Percentiles rank a stretch among this genome's conserved stretches.
Evolutionary conservation across 2,113 vertebrate genomes (phyloP).

Genomic region (Podocnemis expansa): DNA sequence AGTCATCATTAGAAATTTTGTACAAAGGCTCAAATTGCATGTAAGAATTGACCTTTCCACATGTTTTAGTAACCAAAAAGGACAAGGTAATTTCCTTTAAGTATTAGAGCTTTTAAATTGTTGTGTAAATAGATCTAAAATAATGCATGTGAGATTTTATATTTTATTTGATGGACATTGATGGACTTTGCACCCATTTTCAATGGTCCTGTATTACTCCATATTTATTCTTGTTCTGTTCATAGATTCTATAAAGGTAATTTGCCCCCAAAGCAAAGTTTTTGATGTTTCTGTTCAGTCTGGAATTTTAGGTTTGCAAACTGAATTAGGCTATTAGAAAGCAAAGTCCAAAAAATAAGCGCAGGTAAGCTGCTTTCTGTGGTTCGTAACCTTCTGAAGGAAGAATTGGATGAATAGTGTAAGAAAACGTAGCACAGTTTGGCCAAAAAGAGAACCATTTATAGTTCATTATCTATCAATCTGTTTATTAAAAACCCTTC

Average conservation of each 20-base stretch:
- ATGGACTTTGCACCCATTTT: not conserved
- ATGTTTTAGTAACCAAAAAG: not conserved
- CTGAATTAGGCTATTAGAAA: conserved; percentile 19
- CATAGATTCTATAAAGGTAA: not conserved
- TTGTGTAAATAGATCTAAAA: not conserved
- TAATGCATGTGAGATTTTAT: not conserved
- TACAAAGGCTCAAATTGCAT: not conserved
- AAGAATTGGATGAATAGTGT: not conserved
- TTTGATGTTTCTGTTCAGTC: not conserved
- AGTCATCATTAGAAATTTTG: not conserved
- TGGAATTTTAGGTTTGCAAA: conserved; percentile 27
- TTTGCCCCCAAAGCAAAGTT: not conserved
- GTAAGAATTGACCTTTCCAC: not conserved
- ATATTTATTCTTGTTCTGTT: not conserved
- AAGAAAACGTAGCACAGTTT: not conserved
- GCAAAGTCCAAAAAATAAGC: not conserved
- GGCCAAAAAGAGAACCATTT: fast-evolving
- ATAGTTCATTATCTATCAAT: not conserved
- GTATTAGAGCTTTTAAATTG: not conserved
- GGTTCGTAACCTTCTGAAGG: not conserved
- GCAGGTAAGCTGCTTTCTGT: not conserved
- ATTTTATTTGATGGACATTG: not conserved
- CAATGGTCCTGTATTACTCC: not conserved
- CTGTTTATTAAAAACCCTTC: not conserved
- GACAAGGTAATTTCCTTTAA: not conserved